Percentiles rank a stretch among this genome's conserved stretches.
phyloP scores from a whole-genome alignment of 2,797 vertebrate genomes.

The Anabas testudineus region DNA sequence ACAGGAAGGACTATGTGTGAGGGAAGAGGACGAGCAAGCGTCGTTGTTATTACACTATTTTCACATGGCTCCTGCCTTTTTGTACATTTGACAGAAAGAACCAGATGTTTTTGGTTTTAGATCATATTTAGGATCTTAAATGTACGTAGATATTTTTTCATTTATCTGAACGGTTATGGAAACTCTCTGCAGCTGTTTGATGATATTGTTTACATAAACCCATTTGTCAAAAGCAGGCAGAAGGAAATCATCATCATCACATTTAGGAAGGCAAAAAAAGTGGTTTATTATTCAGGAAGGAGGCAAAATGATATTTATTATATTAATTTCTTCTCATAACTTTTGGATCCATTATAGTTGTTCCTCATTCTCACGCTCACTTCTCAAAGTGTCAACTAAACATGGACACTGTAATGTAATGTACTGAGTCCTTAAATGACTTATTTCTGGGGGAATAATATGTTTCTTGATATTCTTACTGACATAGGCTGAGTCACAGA shows the following conservation, averaged over 20 bases:
- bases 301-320: slow-evolving; percentile 17
- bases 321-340: slow-evolving; percentile 47
- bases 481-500: slow-evolving; percentile 12
- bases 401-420: background rate
- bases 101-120: background rate
- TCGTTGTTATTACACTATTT: background rate
- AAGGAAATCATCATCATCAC: background rate
- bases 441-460: background rate
- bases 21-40: background rate
- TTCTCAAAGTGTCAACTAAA: slow-evolving; percentile 2
- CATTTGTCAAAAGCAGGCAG: slow-evolving; percentile 7
- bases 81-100: slow-evolving; percentile 20
- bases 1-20: slow-evolving; percentile 94
- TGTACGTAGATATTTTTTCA: slow-evolving; percentile 27
- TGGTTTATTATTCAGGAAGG: background rate
- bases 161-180: slow-evolving; percentile 9
- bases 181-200: slow-evolving; percentile 17
- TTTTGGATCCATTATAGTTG: slow-evolving; percentile 7
- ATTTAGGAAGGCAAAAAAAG: background rate
- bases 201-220: slow-evolving; percentile 50
- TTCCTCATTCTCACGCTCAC: background rate
- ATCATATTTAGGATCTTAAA: slow-evolving; percentile 8
- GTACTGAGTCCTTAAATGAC: background rate
- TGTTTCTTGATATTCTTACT: slow-evolving; percentile 21
- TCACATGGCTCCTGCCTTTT: slow-evolving; percentile 12